Conservation (phyloP, 2,113 vertebrate species). For the Oenanthe oenanthe region DNA sequence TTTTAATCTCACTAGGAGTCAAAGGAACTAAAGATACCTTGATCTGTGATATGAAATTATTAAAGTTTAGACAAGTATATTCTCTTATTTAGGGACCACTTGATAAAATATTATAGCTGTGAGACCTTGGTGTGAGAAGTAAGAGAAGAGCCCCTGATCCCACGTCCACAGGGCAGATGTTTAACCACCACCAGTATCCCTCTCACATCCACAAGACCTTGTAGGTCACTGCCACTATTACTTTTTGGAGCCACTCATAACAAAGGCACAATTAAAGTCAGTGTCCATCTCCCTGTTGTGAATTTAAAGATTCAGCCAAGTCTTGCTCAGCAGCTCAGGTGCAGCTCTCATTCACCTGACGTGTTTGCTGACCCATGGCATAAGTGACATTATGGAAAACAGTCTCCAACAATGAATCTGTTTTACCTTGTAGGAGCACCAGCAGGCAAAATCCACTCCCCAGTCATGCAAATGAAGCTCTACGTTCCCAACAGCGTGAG, state of each 20-base stretch:
- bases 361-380: not conserved
- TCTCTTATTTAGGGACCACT: not conserved
- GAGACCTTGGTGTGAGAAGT: not conserved
- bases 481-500: slow-evolving; percentile 89
- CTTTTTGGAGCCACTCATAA: not conserved
- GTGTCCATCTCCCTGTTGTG: not conserved
- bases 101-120: not conserved
- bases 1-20: not conserved
- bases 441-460: slow-evolving; percentile 96
- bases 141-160: not conserved
- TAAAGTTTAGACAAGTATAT: not conserved
- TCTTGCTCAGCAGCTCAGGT: not conserved
- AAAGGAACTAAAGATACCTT: not conserved
- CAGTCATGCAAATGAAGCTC: slow-evolving; percentile 90
- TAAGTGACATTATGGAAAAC: not conserved
- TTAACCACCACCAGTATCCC: not conserved
- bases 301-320: not conserved
- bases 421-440: slow-evolving; percentile 96
- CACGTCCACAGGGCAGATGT: not conserved
- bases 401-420: not conserved
- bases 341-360: not conserved
- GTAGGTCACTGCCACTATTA: not conserved
- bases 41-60: not conserved
- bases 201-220: not conserved
- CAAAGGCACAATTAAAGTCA: not conserved